Evolutionary conservation across 2,113 vertebrate genomes (phyloP).

Genomic region (Patagioenas fasciata): DNA sequence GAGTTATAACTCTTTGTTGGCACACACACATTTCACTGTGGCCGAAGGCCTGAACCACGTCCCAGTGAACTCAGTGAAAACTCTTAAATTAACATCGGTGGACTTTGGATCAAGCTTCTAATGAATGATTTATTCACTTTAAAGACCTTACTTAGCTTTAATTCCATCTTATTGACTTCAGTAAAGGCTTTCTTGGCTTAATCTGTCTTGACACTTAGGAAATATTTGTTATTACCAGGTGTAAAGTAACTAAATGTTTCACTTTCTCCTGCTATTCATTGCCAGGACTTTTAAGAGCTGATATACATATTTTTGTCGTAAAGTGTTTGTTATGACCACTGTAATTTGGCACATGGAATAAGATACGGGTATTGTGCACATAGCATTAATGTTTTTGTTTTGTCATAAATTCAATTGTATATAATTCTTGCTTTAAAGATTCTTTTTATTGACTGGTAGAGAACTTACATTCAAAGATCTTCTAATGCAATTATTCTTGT

Average conservation of each 20-base stretch:
- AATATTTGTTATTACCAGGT: neutral
- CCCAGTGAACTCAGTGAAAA: neutral
- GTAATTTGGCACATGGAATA: neutral
- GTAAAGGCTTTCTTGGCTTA: neutral
- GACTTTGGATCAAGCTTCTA: neutral
- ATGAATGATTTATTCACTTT: slow-evolving; percentile 7
- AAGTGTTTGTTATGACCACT: neutral
- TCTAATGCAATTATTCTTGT: neutral
- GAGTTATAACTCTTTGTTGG: slow-evolving; percentile 7
- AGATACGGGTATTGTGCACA: neutral
- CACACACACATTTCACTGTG: neutral
- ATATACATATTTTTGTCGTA: neutral
- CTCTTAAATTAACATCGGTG: neutral
- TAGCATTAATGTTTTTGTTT: neutral
- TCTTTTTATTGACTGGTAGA: neutral
- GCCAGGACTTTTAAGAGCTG: neutral
- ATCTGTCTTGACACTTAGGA: neutral
- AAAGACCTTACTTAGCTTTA: slow-evolving; percentile 21
- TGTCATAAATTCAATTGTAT: neutral
- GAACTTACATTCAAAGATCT: neutral
- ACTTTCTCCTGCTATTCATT: neutral
- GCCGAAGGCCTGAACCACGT: neutral
- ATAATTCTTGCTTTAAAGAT: slow-evolving; percentile 1
- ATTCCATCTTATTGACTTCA: neutral
- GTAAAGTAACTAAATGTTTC: neutral